phyloP scores from a whole-genome alignment of 2,113 vertebrate species.

The Oreochromis spilurus region DNA sequence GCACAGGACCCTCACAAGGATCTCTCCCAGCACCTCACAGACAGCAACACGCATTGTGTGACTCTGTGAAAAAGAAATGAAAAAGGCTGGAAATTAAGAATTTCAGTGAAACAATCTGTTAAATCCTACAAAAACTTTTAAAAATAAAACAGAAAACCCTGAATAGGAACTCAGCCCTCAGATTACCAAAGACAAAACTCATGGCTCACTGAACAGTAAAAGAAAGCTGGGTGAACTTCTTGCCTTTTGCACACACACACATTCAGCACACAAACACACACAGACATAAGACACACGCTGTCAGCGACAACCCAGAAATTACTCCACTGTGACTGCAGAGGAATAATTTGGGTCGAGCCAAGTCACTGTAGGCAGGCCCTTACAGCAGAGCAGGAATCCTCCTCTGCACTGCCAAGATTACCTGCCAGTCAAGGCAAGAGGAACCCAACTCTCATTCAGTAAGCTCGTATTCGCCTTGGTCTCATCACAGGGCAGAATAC shows the following conservation, averaged over 20 bases:
- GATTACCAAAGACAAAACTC: conserved; percentile 69
- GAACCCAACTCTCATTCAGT: conserved; percentile 40
- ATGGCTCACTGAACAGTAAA: conserved; percentile 41
- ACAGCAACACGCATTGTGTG: conserved; percentile 85
- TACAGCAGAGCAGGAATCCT: conserved; percentile 70
- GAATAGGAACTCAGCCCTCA: conserved; percentile 45
- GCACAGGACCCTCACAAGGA: conserved; percentile 81
- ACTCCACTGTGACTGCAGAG: conserved; percentile 22
- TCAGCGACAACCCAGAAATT: conserved; percentile 25
- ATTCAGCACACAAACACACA: conserved; percentile 4
- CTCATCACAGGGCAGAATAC: conserved; percentile 65
- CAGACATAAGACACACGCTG: conserved; percentile 31
- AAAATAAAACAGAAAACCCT: not conserved
- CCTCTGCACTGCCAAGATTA: conserved; percentile 70
- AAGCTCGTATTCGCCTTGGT: conserved; percentile 70
- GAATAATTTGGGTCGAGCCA: conserved; percentile 31
- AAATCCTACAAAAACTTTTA: not conserved
- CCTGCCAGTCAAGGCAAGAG: conserved; percentile 48
- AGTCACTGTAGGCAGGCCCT: conserved; percentile 63
- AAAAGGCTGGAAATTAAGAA: not conserved
- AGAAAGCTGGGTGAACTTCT: conserved; percentile 41
- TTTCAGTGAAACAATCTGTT: not conserved
- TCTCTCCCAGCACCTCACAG: conserved; percentile 83
- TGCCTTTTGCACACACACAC: conserved; percentile 9
- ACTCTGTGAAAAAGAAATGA: conserved; percentile 64